phyloP scores from a whole-genome alignment of 2,113 vertebrate genomes.

The Burhinus bistriatus region DNA sequence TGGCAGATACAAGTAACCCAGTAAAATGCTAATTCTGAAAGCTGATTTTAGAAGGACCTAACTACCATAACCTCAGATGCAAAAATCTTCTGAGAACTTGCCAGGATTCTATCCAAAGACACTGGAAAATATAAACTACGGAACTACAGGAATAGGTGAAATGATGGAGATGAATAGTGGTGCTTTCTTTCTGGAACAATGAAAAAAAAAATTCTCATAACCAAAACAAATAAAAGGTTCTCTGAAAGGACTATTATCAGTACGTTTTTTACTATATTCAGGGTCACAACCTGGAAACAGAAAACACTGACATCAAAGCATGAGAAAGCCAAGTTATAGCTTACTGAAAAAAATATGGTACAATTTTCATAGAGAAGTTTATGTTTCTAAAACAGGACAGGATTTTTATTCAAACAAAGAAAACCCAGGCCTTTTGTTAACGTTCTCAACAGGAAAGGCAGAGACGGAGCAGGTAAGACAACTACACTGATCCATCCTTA shows the following conservation, averaged over 20 bases:
- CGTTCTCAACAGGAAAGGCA: background rate
- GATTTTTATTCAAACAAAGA: background rate
- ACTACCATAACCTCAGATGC: background rate
- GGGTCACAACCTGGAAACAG: background rate
- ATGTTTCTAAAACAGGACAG: background rate
- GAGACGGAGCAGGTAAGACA: background rate
- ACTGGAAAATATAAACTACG: background rate
- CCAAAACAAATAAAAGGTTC: background rate
- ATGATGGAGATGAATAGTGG: background rate
- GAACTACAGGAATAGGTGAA: background rate
- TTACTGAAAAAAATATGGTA: background rate
- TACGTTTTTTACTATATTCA: background rate
- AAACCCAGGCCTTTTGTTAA: background rate
- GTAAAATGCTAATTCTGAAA: background rate
- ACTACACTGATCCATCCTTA: background rate
- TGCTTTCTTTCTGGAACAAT: background rate
- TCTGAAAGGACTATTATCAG: background rate
- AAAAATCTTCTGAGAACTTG: background rate
- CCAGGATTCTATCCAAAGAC: background rate
- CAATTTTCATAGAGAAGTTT: background rate
- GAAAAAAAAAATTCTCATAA: background rate
- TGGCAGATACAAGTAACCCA: background rate
- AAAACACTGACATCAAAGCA: background rate
- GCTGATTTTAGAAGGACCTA: background rate
- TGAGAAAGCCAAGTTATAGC: background rate